Base-by-base conservation (phyloP, 2,797 vertebrate genomes). In the Tenualosa thibaudeaui region DNA sequence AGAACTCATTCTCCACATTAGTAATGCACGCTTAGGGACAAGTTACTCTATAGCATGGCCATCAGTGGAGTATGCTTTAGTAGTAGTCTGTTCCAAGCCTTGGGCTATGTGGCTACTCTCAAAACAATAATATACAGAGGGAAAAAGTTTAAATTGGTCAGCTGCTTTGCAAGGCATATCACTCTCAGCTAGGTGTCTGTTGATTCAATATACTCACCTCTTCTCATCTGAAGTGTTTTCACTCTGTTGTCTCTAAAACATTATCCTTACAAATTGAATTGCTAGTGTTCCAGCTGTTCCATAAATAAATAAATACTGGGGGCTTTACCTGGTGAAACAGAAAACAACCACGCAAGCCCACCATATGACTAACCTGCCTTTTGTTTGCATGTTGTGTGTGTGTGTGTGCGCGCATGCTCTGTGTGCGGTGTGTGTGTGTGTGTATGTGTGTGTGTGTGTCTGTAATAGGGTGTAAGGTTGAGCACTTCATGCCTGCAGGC, bases 401-500 rank as follows among this genome's bases (percentile, higher is more conserved):
- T 24, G n/a, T 62, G n/a, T 62, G 58, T 62, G 58, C 24, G 58
- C 31, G 1, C 31, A 31, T 31, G 31, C 31, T 62, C 3, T 62
- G 58, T 62, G 58, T 62, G 26, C 3, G 62, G 24, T 31, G 12
- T 65, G 62, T 31, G 62, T 65, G 26, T 31, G 24, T 65, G 24
- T 31, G 12, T 65, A 24, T 31, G 62, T 65, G 26, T 31, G 24
- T 65, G 24, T 65, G 7, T 31, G 26, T 71, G 31, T 71, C 5
- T 37, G 26, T 40, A 71, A 71, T 71, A 2, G 26, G 26, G 65
- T 37, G 4, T 84, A 58, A 49, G 81, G 82, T 81, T 87, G 84
- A 86, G 83, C 83, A 75, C 82, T 82, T 78, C 82, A 86, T 71
- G 89, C 86, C 84, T 86, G 78, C 84, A 81, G 65, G 86, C 82